Percentiles rank a stretch among this genome's conserved stretches.
Conservation (phyloP, 2,888 invertebrate genomes). For the Heliconius ethilla region DNA sequence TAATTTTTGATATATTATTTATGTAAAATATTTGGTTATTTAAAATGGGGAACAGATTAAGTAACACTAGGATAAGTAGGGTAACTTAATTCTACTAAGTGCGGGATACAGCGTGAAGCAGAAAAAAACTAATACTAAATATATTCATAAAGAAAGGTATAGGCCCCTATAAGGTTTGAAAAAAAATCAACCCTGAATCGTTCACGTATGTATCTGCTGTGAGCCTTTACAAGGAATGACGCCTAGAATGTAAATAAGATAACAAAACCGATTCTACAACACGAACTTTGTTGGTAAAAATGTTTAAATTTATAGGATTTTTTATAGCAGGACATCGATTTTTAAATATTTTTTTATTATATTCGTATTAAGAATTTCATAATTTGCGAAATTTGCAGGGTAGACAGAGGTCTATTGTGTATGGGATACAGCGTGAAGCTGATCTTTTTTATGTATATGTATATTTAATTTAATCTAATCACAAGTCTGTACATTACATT, state of each 20-base stretch:
- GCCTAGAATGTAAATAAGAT: background rate
- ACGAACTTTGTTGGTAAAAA: background rate
- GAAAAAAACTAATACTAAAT: background rate
- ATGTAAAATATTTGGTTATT: background rate
- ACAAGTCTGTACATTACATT: conserved; percentile 9
- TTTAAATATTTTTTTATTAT: background rate
- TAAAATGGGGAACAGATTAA: background rate
- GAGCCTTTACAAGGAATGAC: background rate
- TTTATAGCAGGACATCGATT: background rate
- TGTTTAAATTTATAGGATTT: background rate
- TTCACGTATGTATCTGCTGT: background rate
- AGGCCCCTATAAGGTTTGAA: background rate
- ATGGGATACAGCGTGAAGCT: too few species aligned
- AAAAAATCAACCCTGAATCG: background rate
- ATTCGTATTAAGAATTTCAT: background rate
- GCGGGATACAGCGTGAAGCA: too few species aligned
- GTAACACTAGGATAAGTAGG: too few species aligned
- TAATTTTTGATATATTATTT: too few species aligned
- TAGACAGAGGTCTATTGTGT: too few species aligned
- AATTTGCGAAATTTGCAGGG: background rate
- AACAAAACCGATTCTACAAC: background rate
- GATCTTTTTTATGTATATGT: background rate
- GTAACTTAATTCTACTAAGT: too few species aligned
- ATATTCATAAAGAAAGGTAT: background rate
- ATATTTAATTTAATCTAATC: background rate